These are phyloP conservation scores for Hyposoter dolosus DNA, from an alignment of 2,888 invertebrate species.

Conservation along the genomic window DNA sequence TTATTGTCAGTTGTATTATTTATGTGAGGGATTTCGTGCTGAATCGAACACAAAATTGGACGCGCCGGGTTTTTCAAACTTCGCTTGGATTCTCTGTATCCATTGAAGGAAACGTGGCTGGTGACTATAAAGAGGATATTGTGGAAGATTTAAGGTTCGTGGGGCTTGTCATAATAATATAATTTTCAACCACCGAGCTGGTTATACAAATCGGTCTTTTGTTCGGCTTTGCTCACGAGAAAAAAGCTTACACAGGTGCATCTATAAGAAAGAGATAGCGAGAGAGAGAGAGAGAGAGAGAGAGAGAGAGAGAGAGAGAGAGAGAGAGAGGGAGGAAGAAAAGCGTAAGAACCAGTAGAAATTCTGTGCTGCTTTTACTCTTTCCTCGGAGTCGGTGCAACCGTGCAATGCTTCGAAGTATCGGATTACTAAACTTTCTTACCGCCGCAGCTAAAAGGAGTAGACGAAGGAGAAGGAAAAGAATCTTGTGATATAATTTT, in stretches of 20 bases:
- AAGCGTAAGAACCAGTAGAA: not conserved
- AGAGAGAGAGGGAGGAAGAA: slow-evolving; percentile 3
- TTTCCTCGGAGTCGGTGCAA: not conserved
- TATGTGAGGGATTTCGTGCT: no score
- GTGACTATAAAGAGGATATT: not conserved
- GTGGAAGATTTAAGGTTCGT: not conserved
- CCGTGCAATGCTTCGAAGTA: slow-evolving; percentile 59
- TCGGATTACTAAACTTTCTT: slow-evolving; percentile 68
- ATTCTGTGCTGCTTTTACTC: slow-evolving; percentile 26
- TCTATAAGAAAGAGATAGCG: slow-evolving; percentile 22
- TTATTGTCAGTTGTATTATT: no score
- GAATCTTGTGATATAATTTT: slow-evolving; percentile 73
- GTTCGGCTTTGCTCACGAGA: slow-evolving; percentile 27
- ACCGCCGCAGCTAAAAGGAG: slow-evolving; percentile 41
- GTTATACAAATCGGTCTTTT: slow-evolving; percentile 45
- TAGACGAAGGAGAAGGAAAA: slow-evolving; percentile 61
- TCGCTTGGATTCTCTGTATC: not conserved
- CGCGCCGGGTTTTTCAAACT: no score
- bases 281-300: slow-evolving; percentile 27
- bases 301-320: slow-evolving; percentile 14
- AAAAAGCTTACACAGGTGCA: slow-evolving; percentile 28
- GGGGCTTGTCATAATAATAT: not conserved
- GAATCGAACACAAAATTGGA: no score
- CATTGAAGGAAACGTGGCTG: not conserved
- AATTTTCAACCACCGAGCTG: slow-evolving; percentile 47